Evolutionary conservation across 2,888 invertebrate species (phyloP), one percentile per base, ranked within the genome.

Genomic region (Cabera pusaria): DNA sequence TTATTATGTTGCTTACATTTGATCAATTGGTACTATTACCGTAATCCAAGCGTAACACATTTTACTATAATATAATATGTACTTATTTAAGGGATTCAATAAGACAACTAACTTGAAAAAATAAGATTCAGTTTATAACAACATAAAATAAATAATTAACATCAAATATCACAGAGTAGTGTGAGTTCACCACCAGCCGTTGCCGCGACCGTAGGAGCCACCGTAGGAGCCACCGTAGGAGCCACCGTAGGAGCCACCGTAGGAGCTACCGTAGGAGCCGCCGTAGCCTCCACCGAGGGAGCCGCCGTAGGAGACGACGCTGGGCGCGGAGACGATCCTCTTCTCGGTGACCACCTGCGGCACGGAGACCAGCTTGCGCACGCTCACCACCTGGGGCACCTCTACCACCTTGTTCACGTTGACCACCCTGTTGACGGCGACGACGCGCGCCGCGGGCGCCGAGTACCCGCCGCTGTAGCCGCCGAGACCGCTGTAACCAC

Each of bases 281-380:
- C 28, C 20, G 32, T 26, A 21, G 20, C 12, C 25, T 18, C 45
- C 33, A 21, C 37, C 18, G 29, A 47, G 45, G 4, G 24, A 42
- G 17, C 42, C 48, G 9, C 28, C n/a, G 43, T 24, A 52, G 5
- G 36, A 21, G 40, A 34, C 10, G 38, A 35, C 43, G 14, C 48
- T 49, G 41, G 64, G 63, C 42, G 57, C 47, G 42, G 66, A 53
- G 44, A 63, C 55, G 33, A 72, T 59, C 52, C 63, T 60, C 49
- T 68, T 65, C 44, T 69, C 72, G 28, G 70, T 59, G 53, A 82
- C 64, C 43, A 74, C 66, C 55, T 72, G 70, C 27, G 72, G 74
- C 36, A 61, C 71, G 50, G 73, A 68, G 55, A 81, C 64, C 23
- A 70, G 52, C 52, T 67, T 76, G 52, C 59, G 70, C 25, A 72